A percentile compares a stretch with the other conserved stretches of the same genome.
phyloP scores from a whole-genome alignment of 2,888 invertebrate species.

The Phorcus lineatus region DNA sequence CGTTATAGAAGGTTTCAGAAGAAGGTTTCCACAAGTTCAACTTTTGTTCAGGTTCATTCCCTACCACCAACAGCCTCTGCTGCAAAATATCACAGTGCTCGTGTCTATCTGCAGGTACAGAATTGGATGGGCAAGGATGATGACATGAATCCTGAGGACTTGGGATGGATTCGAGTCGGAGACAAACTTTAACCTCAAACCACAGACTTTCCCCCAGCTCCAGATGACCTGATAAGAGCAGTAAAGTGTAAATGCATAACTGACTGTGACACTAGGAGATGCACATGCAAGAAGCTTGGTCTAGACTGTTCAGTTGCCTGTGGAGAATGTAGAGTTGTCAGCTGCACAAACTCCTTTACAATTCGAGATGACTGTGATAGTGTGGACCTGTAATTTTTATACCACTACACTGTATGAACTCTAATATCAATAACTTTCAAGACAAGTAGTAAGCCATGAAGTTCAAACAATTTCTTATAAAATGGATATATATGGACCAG shows the following conservation, averaged over 20 bases:
- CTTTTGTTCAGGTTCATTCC: slow-evolving; percentile 32
- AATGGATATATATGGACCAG: too few relatives aligned
- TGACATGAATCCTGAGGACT: slow-evolving; percentile 33
- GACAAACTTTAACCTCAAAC: slow-evolving; percentile 30
- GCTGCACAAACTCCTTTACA: neutral
- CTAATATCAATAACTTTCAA: neutral
- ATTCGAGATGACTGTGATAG: neutral
- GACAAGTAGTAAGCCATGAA: too few relatives aligned
- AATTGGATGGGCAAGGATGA: slow-evolving; percentile 34
- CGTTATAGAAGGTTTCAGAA: slow-evolving; percentile 25
- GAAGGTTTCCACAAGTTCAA: slow-evolving; percentile 24
- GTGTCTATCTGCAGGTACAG: slow-evolving; percentile 42
- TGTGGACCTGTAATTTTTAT: too few relatives aligned
- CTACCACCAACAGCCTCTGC: slow-evolving; percentile 46
- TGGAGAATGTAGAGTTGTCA: slow-evolving; percentile 14
- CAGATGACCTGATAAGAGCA: slow-evolving; percentile 42
- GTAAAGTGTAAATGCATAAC: slow-evolving; percentile 46
- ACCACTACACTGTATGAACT: neutral
- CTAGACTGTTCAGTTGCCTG: slow-evolving; percentile 24
- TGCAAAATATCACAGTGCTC: slow-evolving; percentile 39
- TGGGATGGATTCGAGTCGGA: slow-evolving; percentile 40
- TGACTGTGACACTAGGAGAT: slow-evolving; percentile 38
- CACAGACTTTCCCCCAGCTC: slow-evolving; percentile 41
- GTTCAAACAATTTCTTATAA: too few relatives aligned
- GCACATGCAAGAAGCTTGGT: slow-evolving; percentile 34